phyloP scores from a whole-genome alignment of 2,797 vertebrate species.

The Anguilla obscura region DNA sequence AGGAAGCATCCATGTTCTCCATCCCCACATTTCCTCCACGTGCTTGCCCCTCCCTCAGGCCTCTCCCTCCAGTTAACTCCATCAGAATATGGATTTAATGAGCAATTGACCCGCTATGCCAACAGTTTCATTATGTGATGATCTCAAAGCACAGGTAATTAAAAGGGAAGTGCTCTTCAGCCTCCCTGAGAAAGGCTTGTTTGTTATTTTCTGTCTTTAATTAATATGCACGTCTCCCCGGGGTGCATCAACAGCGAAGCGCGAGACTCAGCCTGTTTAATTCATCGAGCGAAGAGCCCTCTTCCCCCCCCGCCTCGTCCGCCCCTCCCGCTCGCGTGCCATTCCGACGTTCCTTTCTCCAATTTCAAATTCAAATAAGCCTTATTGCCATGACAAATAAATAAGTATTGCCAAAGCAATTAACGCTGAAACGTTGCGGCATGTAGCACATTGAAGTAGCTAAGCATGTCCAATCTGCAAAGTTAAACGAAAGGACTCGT shows the following conservation, averaged over 20 bases:
- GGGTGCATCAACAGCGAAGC: constrained; percentile 32
- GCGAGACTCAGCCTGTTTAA: constrained; percentile 33
- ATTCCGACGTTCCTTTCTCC: constrained; percentile 7
- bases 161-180: constrained; percentile 9
- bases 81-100: constrained; percentile 3
- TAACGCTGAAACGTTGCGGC: constrained; percentile 26
- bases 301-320: not conserved
- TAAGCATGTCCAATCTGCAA: not conserved
- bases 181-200: constrained; percentile 28
- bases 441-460: constrained; percentile 26
- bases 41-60: not conserved
- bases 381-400: constrained; percentile 36
- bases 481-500: constrained; percentile 13
- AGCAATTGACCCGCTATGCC: constrained; percentile 19
- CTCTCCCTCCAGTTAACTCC: not conserved
- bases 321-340: not conserved
- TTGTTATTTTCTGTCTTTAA: constrained; percentile 23
- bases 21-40: not conserved
- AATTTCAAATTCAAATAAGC: constrained; percentile 40
- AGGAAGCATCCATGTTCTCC: not conserved
- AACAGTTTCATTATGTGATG: constrained; percentile 15
- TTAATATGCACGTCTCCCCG: constrained; percentile 36
- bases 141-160: constrained; percentile 31
- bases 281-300: constrained; percentile 24
- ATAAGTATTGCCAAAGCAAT: constrained; percentile 37